Base-by-base conservation (phyloP, 2,797 vertebrate genomes). In the Centroberyx gerrardi region DNA sequence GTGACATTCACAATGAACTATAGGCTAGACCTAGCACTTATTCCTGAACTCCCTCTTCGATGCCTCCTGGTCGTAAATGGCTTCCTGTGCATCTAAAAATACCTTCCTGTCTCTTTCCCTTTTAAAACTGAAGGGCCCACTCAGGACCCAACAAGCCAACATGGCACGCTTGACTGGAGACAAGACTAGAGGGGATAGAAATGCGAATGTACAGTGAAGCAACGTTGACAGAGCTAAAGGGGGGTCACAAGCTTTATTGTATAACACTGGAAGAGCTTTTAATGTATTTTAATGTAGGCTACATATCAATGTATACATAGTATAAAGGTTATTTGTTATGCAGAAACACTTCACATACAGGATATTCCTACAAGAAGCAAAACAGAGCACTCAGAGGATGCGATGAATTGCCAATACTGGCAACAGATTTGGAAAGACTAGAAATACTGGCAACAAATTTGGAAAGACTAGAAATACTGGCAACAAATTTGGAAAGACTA, bases 21-120 rank as follows among this genome's bases (percentile, higher is more conserved):
- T 8, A n/a, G 33, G 38, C 17, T 3, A 65, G 14, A n/a, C 31
- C 28, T 17, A 63, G 55, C 27, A 54, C n/a, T 46, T 56, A 22
- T 65, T 54, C 10, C 49, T 3, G 18, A 63, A 54, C 17, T 54
- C 17, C 55, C 55, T 62, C 28, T 28, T 31, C 1, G 0, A 10
- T 17, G 53, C 22, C 61, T 68, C 42, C 27, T 78, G 38, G 49
- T 46, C 12, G 12, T 55, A 15, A 78, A 72, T 33, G 48, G 59
- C 54, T 66, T 80, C 46, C 49, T 59, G 69, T 62, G 22, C 9
- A 55, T 66, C 56, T 62, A 85, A 80, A 84, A 84, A 80, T 73
- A 77, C 48, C 29, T 29, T 14, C 22, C 59, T 61, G 54, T 29
- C 65, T 36, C 56, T 49, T 44, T 76, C 75, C 18, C 56, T 70